A percentile compares a stretch with the other conserved stretches of the same genome.
These are phyloP conservation scores for Phortica magna DNA, from an alignment of 2,888 invertebrate genomes.

Conservation along the genomic window DNA sequence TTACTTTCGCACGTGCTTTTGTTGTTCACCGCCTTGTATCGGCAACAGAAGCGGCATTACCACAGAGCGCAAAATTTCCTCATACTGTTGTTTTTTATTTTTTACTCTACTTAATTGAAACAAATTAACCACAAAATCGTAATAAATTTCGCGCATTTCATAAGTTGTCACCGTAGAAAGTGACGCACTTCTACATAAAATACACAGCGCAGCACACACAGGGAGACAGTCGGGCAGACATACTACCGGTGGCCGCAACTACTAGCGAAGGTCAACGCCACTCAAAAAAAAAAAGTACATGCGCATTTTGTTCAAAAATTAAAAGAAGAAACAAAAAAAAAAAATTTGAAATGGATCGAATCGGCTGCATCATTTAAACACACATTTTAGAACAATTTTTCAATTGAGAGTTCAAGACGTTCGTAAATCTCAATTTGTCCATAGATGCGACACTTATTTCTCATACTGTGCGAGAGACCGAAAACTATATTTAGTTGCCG, in stretches of 20 bases:
- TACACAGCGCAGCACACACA: neutral
- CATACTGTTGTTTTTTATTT: neutral
- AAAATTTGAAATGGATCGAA: neutral
- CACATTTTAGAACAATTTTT: conserved; percentile 24
- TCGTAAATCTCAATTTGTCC: too few relatives aligned
- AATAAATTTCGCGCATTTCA: neutral
- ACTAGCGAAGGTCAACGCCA: neutral
- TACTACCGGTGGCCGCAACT: neutral
- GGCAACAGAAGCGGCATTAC: neutral
- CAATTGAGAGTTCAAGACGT: conserved; percentile 11
- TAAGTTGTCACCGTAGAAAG: neutral
- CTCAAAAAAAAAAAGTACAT: neutral
- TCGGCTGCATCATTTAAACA: conserved; percentile 13
- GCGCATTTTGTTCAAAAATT: neutral
- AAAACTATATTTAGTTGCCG: conserved; percentile 15
- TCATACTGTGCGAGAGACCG: too few relatives aligned
- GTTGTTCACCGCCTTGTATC: neutral
- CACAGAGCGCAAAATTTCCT: neutral
- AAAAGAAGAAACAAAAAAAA: neutral
- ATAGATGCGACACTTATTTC: too few relatives aligned
- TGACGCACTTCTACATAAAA: neutral
- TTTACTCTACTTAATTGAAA: conserved; percentile 6
- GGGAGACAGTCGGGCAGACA: neutral
- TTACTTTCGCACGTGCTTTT: conserved; percentile 9
- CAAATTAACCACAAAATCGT: conserved; percentile 25